A percentile compares a stretch with the other conserved stretches of the same genome.
Conservation (phyloP, 2,113 vertebrate species). For the Ceyx melanurus region DNA sequence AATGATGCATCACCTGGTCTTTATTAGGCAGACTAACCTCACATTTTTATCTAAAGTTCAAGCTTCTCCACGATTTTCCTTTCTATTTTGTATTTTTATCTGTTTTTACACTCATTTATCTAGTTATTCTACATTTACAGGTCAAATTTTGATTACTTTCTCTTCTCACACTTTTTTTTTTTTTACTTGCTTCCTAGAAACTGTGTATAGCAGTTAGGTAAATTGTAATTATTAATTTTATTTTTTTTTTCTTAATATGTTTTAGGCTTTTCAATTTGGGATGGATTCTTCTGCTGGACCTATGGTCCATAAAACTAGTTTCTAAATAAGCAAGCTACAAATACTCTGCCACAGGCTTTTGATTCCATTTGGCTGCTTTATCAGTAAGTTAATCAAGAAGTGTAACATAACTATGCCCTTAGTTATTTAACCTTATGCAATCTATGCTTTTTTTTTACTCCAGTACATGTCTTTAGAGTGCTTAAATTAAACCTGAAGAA, state of each 20-base stretch:
- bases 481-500: background rate
- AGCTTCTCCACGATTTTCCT: background rate
- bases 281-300: background rate
- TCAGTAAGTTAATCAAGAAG: background rate
- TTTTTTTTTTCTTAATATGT: background rate
- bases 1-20: background rate
- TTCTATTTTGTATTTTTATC: background rate
- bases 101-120: background rate
- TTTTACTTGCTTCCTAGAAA: background rate
- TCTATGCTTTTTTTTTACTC: background rate
- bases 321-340: background rate
- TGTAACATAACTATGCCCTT: background rate
- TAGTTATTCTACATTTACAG: background rate
- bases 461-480: background rate
- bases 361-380: background rate
- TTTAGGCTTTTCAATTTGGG: background rate
- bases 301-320: background rate
- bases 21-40: background rate
- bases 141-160: background rate
- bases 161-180: background rate
- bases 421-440: background rate
- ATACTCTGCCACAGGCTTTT: background rate
- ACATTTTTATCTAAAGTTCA: background rate
- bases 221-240: background rate
- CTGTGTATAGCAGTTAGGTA: background rate